These are phyloP conservation scores for Tineola bisselliella DNA, from an alignment of 2,888 invertebrate genomes.

Conservation along the genomic window DNA sequence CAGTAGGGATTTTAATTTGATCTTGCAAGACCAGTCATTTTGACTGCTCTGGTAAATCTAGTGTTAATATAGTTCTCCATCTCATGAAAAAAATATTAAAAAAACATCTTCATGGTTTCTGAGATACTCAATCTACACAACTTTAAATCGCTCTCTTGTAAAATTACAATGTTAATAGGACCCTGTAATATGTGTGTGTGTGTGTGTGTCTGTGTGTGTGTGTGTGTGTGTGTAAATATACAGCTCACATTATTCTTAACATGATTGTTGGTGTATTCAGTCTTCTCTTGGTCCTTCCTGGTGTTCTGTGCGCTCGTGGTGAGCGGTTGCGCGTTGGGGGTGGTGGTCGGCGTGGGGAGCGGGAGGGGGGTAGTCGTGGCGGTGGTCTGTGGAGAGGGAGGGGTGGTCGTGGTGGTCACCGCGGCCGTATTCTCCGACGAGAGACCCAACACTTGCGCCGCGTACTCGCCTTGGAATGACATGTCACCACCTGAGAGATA, in stretches of 20 bases:
- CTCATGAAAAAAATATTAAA: no score
- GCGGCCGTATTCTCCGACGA: constrained; percentile 61
- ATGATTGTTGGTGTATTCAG: constrained; percentile 14
- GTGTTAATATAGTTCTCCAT: no score
- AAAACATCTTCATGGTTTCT: no score
- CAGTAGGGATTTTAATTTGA: no score
- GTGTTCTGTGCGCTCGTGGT: constrained; percentile 12
- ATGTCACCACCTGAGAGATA: constrained; percentile 89
- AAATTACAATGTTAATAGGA: no score
- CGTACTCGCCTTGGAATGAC: constrained; percentile 91
- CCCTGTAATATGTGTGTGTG: no score
- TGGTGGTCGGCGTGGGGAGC: constrained; percentile 24
- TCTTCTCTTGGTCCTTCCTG: constrained; percentile 16
- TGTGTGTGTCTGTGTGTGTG: no score
- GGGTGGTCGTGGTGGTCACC: constrained; percentile 32
- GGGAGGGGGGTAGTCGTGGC: constrained; percentile 23
- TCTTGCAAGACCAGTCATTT: no score
- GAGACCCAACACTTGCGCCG: constrained; percentile 85
- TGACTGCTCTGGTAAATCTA: no score
- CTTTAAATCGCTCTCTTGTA: no score
- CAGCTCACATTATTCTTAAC: constrained; percentile 29
- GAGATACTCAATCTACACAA: no score
- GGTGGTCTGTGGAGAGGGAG: constrained; percentile 24
- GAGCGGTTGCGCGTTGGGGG: constrained; percentile 19
- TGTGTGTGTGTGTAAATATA: no score